Evolutionary conservation across 2,888 invertebrate genomes (phyloP).

Genomic region (Epicampocera succincta): DNA sequence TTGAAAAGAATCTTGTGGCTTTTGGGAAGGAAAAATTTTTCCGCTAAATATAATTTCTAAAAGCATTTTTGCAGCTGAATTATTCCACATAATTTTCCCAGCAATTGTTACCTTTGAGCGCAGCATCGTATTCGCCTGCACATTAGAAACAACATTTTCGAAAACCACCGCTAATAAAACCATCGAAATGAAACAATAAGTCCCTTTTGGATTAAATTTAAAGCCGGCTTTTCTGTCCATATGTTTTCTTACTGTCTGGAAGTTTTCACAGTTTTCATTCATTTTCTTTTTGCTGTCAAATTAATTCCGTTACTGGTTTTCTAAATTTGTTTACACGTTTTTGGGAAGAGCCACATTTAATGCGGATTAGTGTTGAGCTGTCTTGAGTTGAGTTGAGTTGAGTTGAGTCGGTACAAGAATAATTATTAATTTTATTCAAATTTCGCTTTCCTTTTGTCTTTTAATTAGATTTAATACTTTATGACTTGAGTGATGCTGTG

Average conservation of each 20-base stretch:
- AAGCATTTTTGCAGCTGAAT: too few species aligned
- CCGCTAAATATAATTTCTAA: too few species aligned
- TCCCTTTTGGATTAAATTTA: background rate
- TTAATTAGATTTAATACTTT: background rate
- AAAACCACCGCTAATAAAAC: slow-evolving; percentile 18
- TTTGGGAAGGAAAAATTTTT: too few species aligned
- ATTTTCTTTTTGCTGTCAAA: slow-evolving; percentile 35
- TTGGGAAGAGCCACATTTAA: too few species aligned
- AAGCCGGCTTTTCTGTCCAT: background rate
- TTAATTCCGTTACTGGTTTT: background rate
- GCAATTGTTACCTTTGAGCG: slow-evolving; percentile 28
- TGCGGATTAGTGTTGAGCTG: too few species aligned
- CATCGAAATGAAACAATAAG: background rate
- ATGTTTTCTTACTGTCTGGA: background rate
- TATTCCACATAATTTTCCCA: background rate
- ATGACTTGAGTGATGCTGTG: background rate
- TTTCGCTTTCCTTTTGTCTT: background rate
- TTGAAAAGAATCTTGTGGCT: too few species aligned
- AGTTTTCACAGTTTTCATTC: slow-evolving; percentile 7
- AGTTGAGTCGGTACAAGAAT: background rate
- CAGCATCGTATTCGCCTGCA: slow-evolving; percentile 6
- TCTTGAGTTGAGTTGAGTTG: background rate
- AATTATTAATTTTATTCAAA: background rate
- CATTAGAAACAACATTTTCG: slow-evolving; percentile 6
- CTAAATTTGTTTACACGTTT: slow-evolving; percentile 20